Conservation (phyloP, 2,888 invertebrate genomes). For the Bombyx huttoni region DNA sequence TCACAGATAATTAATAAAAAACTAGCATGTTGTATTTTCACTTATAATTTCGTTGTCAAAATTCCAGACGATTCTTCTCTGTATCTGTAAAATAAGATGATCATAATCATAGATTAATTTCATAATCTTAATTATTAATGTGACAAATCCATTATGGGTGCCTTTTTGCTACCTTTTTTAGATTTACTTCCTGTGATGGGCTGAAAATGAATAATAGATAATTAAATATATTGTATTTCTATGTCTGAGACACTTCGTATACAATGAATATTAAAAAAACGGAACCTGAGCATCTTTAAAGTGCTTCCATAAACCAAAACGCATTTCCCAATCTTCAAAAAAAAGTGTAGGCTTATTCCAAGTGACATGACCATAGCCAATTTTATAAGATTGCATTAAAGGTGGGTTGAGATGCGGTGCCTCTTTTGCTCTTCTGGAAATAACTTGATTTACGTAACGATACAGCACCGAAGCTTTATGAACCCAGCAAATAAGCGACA, state of each 20-base stretch:
- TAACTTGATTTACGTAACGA: conserved; percentile 69
- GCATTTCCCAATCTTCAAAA: conserved; percentile 76
- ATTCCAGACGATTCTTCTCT: too few relatives aligned
- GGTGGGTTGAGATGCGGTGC: conserved; percentile 78
- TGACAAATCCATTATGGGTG: conserved; percentile 17
- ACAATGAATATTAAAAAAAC: neutral
- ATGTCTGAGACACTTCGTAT: neutral
- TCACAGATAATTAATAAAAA: too few relatives aligned
- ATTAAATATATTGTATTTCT: neutral
- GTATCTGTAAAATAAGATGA: too few relatives aligned
- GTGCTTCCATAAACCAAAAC: conserved; percentile 76
- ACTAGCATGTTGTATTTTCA: too few relatives aligned
- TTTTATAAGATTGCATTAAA: conserved; percentile 60
- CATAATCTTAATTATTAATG: too few relatives aligned
- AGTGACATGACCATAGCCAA: conserved; percentile 67
- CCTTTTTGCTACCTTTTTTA: conserved; percentile 11
- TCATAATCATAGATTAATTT: too few relatives aligned
- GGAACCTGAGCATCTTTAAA: conserved; percentile 34
- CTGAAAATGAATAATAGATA: conserved; percentile 4
- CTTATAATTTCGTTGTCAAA: too few relatives aligned
- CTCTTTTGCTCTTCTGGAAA: conserved; percentile 69
- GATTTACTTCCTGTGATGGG: neutral
- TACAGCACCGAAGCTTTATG: conserved; percentile 72
- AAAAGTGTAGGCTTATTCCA: conserved; percentile 76
- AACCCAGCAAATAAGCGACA: conserved; percentile 76